A percentile compares a stretch with the other conserved stretches of the same genome.
These are phyloP conservation scores for Poeciliopsis occidentalis DNA, from an alignment of 2,113 vertebrate genomes.

Conservation along the genomic window DNA sequence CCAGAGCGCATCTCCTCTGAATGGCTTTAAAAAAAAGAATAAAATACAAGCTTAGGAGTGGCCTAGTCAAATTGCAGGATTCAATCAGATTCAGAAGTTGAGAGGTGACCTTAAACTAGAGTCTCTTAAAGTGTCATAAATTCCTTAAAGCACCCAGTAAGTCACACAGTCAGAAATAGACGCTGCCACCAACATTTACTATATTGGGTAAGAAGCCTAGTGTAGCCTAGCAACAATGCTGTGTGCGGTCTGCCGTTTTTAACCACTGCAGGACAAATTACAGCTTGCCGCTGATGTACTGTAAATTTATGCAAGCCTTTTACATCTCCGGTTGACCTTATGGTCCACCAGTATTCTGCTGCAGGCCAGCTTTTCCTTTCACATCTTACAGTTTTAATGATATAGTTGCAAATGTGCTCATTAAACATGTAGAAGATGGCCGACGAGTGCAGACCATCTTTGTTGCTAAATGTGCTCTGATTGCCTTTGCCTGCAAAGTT, in stretches of 20 bases:
- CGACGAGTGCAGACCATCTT: not conserved
- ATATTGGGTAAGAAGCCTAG: conserved; percentile 30
- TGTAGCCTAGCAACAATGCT: conserved; percentile 71
- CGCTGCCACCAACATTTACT: conserved; percentile 38
- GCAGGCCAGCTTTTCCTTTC: conserved; percentile 1
- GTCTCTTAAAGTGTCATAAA: conserved; percentile 8
- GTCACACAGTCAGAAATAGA: conserved; percentile 20
- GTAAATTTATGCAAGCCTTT: not conserved
- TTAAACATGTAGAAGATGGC: conserved; percentile 3
- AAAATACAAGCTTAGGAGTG: not conserved
- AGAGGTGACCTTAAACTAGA: not conserved
- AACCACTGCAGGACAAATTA: conserved; percentile 5
- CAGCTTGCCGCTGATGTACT: not conserved
- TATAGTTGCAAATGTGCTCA: conserved; percentile 8
- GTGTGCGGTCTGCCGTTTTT: conserved; percentile 52
- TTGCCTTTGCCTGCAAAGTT: conserved; percentile 25
- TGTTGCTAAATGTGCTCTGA: not conserved
- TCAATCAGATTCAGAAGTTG: not conserved
- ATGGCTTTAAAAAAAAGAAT: too few species aligned
- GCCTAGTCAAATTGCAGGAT: not conserved
- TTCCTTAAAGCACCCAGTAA: not conserved
- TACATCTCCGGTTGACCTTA: not conserved
- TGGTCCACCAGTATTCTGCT: not conserved
- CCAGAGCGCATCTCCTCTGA: too few species aligned
- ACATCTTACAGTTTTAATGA: conserved; percentile 37